Base-by-base conservation (phyloP, 2,888 invertebrate species). In the Enchytraeus crypticus region DNA sequence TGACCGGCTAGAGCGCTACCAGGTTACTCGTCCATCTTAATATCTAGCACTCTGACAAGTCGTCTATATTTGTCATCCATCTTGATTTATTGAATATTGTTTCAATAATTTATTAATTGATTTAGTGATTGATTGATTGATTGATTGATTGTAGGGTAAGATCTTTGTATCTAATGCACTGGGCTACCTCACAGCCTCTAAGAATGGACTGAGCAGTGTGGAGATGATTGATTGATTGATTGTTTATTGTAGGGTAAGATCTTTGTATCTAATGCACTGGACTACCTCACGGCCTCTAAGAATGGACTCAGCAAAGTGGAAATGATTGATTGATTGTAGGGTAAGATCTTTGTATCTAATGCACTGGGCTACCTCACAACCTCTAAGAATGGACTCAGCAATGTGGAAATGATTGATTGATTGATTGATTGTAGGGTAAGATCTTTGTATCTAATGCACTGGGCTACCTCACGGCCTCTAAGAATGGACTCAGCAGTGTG, bases 291-390 rank as follows among this genome's bases (percentile, higher is more conserved):
- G 5, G 71, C 71, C 5, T 68, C 68, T 29, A 61, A 66, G 56
- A 69, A 66, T 46, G 71, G 71, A 26, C 61, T 71, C 43, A 64
- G 62, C 46, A 71, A 71, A 27, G 58, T 62, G 18, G 71, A 72
- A 56, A 43, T 71, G 21, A 70, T 72, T 45, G 71, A 71, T 38
- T n/a, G n/a, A n/a, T n/a, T n/a, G n/a, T n/a, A n/a, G n/a, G n/a
- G n/a, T n/a, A n/a, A n/a, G n/a, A n/a, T 63, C 68, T 5, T 60
- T 49, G 71, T 70, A 27, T 56, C 61, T 11, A 71, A 72, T 53
- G 43, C 72, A n/a, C 70, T 72, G 47, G 71, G 72, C 38, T 71
- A 70, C 54, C 53, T 71, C 33, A 72, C 71, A 5, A 71, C 71
- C 5, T 68, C 68, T 29, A 61, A 66, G 56, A 69, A 66, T 46